These are phyloP conservation scores for Sarcophaga rosellei DNA, from an alignment of 2,888 invertebrate species.

Conservation along the genomic window DNA sequence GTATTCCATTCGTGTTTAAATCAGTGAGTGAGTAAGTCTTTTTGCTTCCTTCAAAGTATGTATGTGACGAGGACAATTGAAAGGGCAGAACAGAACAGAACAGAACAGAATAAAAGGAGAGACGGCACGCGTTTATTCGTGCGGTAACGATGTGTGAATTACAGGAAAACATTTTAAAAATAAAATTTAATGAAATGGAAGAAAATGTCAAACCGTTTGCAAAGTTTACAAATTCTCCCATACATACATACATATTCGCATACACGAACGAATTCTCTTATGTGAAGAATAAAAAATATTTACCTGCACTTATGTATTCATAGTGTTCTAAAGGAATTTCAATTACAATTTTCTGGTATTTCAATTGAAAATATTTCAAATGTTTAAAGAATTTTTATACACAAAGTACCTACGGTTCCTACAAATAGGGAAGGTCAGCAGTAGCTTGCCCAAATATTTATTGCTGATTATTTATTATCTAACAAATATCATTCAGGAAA, in stretches of 20 bases:
- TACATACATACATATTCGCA: not conserved
- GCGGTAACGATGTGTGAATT: slow-evolving; percentile 69
- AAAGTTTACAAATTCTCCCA: not conserved
- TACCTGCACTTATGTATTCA: too few species aligned
- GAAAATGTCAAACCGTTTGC: slow-evolving; percentile 50
- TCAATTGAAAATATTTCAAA: too few species aligned
- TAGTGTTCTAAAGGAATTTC: too few species aligned
- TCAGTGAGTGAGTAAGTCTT: too few species aligned
- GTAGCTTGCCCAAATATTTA: too few species aligned
- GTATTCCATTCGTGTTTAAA: not conserved
- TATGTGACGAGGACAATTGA: slow-evolving; percentile 54
- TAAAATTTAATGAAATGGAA: slow-evolving; percentile 68
- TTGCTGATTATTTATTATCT: too few species aligned
- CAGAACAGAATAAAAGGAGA: not conserved
- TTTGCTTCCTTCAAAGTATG: slow-evolving; percentile 26
- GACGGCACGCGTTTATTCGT: slow-evolving; percentile 65
- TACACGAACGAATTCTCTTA: not conserved
- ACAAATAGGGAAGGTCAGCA: too few species aligned
- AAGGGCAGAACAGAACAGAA: too few species aligned
- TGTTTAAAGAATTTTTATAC: too few species aligned
- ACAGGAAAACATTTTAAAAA: slow-evolving; percentile 66
- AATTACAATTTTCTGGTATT: too few species aligned
- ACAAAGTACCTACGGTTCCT: too few species aligned
- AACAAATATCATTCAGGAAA: too few species aligned
- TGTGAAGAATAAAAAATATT: not conserved